Evolutionary conservation across 2,113 vertebrate genomes (phyloP), one percentile per base, ranked within the genome.

Genomic region (Eleginops maclovinus): DNA sequence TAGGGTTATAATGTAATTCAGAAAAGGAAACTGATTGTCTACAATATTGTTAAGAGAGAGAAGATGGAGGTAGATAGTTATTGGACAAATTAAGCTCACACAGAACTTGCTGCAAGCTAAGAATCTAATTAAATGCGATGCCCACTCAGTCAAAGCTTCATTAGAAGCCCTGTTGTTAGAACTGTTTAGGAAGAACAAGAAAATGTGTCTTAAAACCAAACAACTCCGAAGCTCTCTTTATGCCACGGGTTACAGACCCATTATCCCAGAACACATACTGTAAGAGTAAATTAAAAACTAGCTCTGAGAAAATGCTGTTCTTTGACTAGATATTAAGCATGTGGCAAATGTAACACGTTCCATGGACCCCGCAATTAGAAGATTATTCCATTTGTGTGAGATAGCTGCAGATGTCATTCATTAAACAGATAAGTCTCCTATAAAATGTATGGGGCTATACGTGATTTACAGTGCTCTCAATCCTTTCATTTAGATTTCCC

Each of bases 71-170:
- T 46, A 83, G 71, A 73, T 69, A 64, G 60, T 67, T 53, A 59
- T 77, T 79, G 54, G 49, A 54, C 66, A 82, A 87, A 86, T 80
- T 81, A 87, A 84, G 49, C 74, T 24, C 76, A 81, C 51, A 60
- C 28, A 59, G 43, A 82, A 82, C 44, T 86, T 55, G 81, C 82
- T 78, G 62, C 61, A 72, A 87, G 70, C 77, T 58, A 85, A 83
- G 51, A 80, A 85, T 88, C 83, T 72, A 87, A 92, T 91, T 88
- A 87, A 89, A 73, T 61, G 68, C n/a, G 56, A 63, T 83, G 78
- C 36, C 53, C 69, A 70, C 84, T 81, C 74, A 55, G 58, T 85
- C 72, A 81, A 72, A 73, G 66, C 82, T 75, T 82, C 74, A 87
- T 81, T 86, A 74, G 28, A 59, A 82, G 67, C 62, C 15, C 62